These are phyloP conservation scores for Ataeniobius toweri DNA, from an alignment of 2,797 vertebrate genomes.

Conservation along the genomic window DNA sequence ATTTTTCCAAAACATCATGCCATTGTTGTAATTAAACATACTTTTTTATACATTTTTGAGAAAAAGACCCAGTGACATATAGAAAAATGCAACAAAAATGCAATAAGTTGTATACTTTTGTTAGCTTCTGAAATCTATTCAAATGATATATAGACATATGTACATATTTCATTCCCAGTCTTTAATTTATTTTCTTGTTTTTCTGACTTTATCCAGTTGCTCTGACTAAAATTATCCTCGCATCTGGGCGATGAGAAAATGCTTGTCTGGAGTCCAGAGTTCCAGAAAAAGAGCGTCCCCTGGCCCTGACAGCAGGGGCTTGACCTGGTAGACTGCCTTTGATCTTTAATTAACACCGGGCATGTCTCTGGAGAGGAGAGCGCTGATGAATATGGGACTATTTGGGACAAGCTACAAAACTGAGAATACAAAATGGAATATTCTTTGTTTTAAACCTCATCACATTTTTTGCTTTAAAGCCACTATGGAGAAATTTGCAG, in stretches of 20 bases:
- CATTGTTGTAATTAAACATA: constrained; percentile 1
- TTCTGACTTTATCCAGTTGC: constrained; percentile 29
- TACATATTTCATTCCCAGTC: background rate
- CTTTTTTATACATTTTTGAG: background rate
- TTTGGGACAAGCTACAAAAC: constrained; percentile 42
- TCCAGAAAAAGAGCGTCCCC: constrained; percentile 51
- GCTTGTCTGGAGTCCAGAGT: constrained; percentile 37
- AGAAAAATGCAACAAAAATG: background rate
- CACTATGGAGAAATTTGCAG: constrained; percentile 26
- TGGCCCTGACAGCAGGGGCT: constrained; percentile 66
- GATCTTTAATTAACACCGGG: constrained; percentile 76
- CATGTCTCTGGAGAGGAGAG: constrained; percentile 43
- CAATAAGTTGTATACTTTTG: background rate
- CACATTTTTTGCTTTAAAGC: constrained; percentile 29
- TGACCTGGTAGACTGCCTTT: constrained; percentile 70
- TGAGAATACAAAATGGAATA: constrained; percentile 11
- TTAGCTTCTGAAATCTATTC: background rate
- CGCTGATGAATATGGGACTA: constrained; percentile 51
- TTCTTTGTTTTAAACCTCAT: constrained; percentile 17
- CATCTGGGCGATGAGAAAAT: constrained; percentile 46
- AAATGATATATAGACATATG: background rate
- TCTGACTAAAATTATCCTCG: constrained; percentile 18
- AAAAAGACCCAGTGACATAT: background rate
- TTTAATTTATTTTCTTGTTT: constrained; percentile 1
- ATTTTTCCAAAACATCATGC: constrained; percentile 35